Evolutionary conservation across 2,888 invertebrate species (phyloP).

Genomic region (Tuta absoluta): DNA sequence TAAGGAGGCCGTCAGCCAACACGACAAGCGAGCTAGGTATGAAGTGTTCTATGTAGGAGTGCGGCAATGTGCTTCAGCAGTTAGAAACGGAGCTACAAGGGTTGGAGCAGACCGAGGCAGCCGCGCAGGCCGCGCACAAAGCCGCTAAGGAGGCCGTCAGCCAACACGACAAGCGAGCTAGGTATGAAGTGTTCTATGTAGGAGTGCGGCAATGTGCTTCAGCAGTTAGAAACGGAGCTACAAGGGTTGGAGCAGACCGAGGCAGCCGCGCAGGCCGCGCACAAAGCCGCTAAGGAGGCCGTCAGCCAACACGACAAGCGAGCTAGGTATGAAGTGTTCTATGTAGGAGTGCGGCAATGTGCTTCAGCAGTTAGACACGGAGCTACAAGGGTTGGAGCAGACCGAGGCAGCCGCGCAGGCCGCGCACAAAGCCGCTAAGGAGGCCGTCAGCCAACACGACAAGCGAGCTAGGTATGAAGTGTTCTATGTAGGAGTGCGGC

Average conservation of each 20-base stretch:
- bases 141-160: constrained; percentile 52
- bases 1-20: constrained; percentile 55
- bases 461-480: constrained; percentile 82
- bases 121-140: constrained; percentile 83
- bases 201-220: too few species aligned
- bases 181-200: too few species aligned
- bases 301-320: constrained; percentile 82
- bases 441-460: constrained; percentile 72
- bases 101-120: constrained; percentile 85
- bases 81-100: constrained; percentile 84
- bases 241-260: constrained; percentile 84
- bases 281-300: constrained; percentile 70
- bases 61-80: constrained; percentile 80
- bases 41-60: too few species aligned
- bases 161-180: constrained; percentile 84
- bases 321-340: too few species aligned
- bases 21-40: constrained; percentile 83
- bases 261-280: constrained; percentile 83
- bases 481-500: too few species aligned
- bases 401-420: constrained; percentile 84
- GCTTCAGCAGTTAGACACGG: constrained; percentile 83
- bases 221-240: constrained; percentile 83
- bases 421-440: constrained; percentile 77
- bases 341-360: too few species aligned
- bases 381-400: constrained; percentile 84